Conservation (phyloP, 2,797 vertebrate species). For the Pyrrhura leucotis region DNA sequence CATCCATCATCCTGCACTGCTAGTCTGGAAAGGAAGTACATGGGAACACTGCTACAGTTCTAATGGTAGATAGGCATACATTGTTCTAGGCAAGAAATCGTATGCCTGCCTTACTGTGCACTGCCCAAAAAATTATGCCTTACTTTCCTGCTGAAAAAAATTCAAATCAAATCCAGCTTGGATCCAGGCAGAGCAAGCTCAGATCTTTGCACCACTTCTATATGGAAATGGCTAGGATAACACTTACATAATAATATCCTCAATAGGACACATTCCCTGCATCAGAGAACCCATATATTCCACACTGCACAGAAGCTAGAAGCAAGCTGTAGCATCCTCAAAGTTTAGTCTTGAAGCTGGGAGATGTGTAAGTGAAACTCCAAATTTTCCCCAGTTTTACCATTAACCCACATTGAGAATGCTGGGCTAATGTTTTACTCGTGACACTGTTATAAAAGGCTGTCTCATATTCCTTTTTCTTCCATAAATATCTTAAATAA, state of each 20-base stretch:
- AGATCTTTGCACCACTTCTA: background rate
- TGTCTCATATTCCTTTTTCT: background rate
- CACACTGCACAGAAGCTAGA: background rate
- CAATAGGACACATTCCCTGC: background rate
- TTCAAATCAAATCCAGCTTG: background rate
- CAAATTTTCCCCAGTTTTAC: background rate
- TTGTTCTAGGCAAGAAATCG: background rate
- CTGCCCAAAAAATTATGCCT: background rate
- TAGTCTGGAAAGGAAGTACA: background rate
- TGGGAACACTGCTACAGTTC: background rate
- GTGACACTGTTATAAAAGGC: background rate
- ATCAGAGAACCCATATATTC: background rate
- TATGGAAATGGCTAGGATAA: background rate
- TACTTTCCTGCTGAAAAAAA: background rate
- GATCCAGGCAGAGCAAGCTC: background rate
- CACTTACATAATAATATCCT: background rate
- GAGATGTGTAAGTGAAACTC: background rate
- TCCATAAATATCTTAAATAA: background rate
- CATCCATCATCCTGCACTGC: background rate
- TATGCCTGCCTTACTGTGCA: background rate
- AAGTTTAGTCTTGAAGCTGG: background rate
- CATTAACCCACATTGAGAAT: accelerated
- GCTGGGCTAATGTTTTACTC: background rate
- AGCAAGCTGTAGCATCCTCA: accelerated
- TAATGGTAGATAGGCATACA: background rate